These are phyloP conservation scores for Ailurus styani DNA, from an alignment of 2,113 vertebrate genomes.

Conservation along the genomic window DNA sequence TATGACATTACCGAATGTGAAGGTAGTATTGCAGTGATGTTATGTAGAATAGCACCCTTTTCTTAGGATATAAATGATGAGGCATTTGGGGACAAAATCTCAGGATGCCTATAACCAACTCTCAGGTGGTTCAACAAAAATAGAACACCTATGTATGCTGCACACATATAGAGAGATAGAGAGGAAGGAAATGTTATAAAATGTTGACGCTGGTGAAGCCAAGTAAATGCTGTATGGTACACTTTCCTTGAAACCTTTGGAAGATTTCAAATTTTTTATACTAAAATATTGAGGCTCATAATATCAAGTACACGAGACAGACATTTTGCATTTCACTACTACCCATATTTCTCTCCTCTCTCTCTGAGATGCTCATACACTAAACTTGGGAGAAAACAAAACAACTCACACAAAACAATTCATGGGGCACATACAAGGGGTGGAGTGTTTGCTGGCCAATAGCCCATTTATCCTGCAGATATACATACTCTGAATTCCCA, in stretches of 20 bases:
- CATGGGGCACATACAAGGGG: not conserved
- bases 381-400: not conserved
- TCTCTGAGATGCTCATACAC: not conserved
- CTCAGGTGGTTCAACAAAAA: not conserved
- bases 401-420: not conserved
- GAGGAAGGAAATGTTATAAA: not conserved
- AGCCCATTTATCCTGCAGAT: not conserved
- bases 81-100: not conserved
- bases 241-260: not conserved
- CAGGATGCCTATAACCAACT: not conserved
- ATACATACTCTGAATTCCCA: not conserved
- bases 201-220: not conserved
- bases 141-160: not conserved
- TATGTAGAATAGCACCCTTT: not conserved
- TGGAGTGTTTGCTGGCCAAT: not conserved
- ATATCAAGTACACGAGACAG: not conserved
- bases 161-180: accelerated
- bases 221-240: not conserved
- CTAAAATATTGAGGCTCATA: not conserved
- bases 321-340: not conserved
- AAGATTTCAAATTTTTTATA: not conserved
- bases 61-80: not conserved
- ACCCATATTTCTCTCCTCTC: not conserved
- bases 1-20: not conserved
- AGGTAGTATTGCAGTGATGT: not conserved